Conservation (phyloP, 2,888 invertebrate species). For the Limnephilus lunatus region DNA sequence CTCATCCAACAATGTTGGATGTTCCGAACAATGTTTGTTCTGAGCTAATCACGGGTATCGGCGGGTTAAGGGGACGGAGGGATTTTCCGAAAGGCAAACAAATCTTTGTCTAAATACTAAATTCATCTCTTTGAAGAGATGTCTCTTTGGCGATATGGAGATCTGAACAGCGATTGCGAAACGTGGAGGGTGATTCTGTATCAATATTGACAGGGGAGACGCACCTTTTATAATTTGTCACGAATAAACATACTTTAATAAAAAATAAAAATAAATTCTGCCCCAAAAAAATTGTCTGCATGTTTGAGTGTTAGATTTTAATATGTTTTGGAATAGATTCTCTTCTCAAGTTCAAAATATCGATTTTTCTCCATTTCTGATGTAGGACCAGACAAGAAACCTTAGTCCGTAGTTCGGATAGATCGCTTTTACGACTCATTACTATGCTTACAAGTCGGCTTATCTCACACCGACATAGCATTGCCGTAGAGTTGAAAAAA, state of each 20-base stretch:
- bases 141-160: constrained; percentile 64
- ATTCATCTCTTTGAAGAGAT: constrained; percentile 64
- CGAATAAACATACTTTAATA: not conserved
- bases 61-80: constrained; percentile 37
- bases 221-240: not conserved
- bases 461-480: no score
- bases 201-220: constrained; percentile 24
- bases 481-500: no score
- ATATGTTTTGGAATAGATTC: no score
- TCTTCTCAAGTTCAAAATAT: no score
- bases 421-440: no score
- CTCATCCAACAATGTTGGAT: constrained; percentile 56
- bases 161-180: constrained; percentile 61
- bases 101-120: constrained; percentile 63
- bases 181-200: constrained; percentile 19
- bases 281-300: not conserved
- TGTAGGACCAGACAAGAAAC: no score
- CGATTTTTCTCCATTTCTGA: no score
- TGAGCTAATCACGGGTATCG: constrained; percentile 61
- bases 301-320: no score
- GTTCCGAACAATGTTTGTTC: constrained; percentile 61
- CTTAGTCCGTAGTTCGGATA: no score
- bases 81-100: constrained; percentile 60
- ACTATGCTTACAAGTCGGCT: no score
- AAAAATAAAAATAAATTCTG: not conserved